Base-by-base conservation (phyloP, 2,888 invertebrate species). In the Argynnis bischoffii region DNA sequence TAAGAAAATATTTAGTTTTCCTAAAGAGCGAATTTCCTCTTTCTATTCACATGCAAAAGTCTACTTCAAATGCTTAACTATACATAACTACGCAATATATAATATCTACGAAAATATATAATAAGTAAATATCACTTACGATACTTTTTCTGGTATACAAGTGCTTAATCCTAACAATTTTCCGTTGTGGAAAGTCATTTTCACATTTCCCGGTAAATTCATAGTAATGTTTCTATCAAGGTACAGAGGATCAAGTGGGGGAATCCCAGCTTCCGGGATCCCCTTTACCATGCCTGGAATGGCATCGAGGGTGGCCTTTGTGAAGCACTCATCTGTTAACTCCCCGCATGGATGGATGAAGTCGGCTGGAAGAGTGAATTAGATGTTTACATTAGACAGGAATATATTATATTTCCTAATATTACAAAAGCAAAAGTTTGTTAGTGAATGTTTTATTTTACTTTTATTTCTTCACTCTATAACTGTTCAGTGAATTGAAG, bases 141-240 rank as follows among this genome's bases (percentile, higher is more conserved):
- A 90, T 18, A 92, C 92, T 80, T 90, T 91, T 74, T 88, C 86
- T 8, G 92, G 91, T 14, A 87, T 74, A 68, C 92, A 92, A 0
- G 86, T 85, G 59, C 90, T 86, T 3, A 92, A 72, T 1, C 92
- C 92, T 8, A 80, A 77, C 14, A 92, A 78, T 72, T 85, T 88
- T 0, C 91, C 91, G 61, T 92, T 89, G 63, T 91, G 90, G 79
- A 92, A 92, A 31, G 91, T 91, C 89, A 92, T 88, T 77, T 84
- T 88, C 56, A 92, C 78, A 67, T 91, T 90, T 8, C 92, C 92
- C 0, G 92, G 92, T 0, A 92, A 80, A 5, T 83, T 81, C 77
- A 92, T 90, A 56, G 89, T 90, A 71, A 92, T 88, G 75, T 92
- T 91, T 72, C 76, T 85, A 51, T 91, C 91, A 74, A 92, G 79